Evolutionary conservation across 2,113 vertebrate genomes (phyloP).

Genomic region (Zapus hudsonius): DNA sequence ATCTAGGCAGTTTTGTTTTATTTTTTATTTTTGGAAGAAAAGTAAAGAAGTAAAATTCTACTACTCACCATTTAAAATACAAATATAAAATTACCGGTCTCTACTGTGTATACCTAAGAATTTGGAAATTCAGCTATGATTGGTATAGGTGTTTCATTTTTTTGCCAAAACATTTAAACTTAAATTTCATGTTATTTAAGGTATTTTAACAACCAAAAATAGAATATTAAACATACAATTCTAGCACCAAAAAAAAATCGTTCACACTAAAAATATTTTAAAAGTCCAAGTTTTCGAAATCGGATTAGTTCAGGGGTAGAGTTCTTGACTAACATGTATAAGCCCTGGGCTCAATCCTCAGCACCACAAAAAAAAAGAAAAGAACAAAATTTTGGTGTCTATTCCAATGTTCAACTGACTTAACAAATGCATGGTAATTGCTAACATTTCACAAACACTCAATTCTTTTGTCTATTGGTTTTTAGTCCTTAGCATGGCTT

Average conservation of each 20-base stretch:
- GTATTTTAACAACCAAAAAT: too few relatives aligned
- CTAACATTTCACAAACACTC: conserved; percentile 7
- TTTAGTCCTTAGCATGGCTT: not conserved
- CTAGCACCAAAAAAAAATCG: not conserved
- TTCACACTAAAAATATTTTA: conserved; percentile 33
- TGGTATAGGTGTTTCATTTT: not conserved
- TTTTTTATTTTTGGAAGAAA: conserved; percentile 49
- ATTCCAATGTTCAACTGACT: not conserved
- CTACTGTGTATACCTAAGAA: not conserved
- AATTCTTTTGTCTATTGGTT: not conserved
- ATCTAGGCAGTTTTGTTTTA: conserved; percentile 43
- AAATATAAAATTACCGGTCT: not conserved
- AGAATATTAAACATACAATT: too few relatives aligned
- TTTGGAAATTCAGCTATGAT: not conserved
- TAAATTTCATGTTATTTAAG: not conserved
- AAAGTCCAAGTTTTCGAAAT: not conserved
- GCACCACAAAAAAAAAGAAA: not conserved
- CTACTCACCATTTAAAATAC: not conserved
- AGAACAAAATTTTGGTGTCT: not conserved
- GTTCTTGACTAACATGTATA: not conserved
- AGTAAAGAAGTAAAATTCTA: conserved; percentile 40
- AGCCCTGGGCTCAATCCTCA: not conserved
- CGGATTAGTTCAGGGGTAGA: not conserved
- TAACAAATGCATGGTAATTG: conserved; percentile 4
- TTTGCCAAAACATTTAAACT: not conserved